phyloP scores from a whole-genome alignment of 2,888 invertebrate species.

The Odontomyia ornata region DNA sequence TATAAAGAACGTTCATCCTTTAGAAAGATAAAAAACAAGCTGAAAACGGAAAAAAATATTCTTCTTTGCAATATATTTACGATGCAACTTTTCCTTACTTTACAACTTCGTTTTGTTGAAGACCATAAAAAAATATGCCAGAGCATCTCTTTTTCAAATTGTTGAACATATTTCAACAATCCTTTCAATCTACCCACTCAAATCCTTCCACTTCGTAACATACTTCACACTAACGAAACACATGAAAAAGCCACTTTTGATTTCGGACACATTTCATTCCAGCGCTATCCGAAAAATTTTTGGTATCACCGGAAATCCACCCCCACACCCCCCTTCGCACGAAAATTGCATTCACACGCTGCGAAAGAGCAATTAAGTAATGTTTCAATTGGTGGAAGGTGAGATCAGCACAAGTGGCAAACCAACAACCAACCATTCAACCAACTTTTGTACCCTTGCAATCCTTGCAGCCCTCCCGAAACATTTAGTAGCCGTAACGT shows the following conservation, averaged over 20 bases:
- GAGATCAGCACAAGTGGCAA: background rate
- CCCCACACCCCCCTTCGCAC: no score
- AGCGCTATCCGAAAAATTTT: background rate
- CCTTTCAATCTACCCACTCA: no score
- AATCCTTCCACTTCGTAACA: no score
- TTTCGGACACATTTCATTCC: background rate
- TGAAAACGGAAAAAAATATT: no score
- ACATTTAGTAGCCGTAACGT: background rate
- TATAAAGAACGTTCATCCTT: no score
- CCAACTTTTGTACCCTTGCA: background rate
- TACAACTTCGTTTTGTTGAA: no score
- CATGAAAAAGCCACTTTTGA: background rate
- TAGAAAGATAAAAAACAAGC: no score
- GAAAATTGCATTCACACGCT: background rate
- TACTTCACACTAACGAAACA: background rate
- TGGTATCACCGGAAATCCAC: background rate
- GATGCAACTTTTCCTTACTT: no score
- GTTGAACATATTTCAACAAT: no score
- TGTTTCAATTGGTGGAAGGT: slow-evolving; percentile 1
- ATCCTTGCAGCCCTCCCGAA: background rate
- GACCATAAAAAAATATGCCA: no score
- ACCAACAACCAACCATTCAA: background rate
- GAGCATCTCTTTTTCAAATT: no score
- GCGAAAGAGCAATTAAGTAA: slow-evolving; percentile 5
- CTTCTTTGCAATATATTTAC: no score